Evolutionary conservation across 2,888 invertebrate species (phyloP).

Genomic region (Trachelus tabidus): DNA sequence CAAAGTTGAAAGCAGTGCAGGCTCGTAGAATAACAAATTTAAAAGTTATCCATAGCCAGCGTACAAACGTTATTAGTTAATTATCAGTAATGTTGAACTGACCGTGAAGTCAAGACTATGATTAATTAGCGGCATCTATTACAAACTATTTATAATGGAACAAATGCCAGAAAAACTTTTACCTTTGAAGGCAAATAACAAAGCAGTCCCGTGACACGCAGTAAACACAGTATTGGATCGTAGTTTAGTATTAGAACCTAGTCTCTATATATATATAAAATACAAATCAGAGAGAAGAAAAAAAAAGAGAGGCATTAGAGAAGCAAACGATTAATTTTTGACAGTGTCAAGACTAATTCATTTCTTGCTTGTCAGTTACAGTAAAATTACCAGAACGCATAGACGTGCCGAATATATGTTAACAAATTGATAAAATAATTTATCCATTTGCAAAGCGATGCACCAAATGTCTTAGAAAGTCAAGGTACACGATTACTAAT

Average conservation of each 20-base stretch:
- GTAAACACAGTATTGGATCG: background rate
- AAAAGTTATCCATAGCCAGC: background rate
- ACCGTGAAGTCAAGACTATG: background rate
- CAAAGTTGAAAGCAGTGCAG: background rate
- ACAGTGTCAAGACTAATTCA: background rate
- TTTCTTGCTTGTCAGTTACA: background rate
- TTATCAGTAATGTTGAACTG: background rate
- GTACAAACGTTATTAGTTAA: background rate
- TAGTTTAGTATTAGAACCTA: background rate
- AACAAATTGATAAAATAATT: background rate
- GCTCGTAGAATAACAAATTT: background rate
- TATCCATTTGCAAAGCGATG: background rate
- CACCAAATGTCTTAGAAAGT: background rate
- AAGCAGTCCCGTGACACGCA: background rate
- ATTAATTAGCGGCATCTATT: background rate
- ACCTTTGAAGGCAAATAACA: background rate
- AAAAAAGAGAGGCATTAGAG: background rate
- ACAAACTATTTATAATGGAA: background rate
- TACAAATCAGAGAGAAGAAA: background rate
- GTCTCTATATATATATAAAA: background rate
- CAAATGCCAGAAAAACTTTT: background rate
- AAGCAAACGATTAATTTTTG: background rate
- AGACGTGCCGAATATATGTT: background rate
- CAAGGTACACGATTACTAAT: background rate
- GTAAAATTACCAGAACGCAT: background rate